Evolutionary conservation across 2,888 invertebrate species (phyloP).

Genomic region (Eurois occulta): DNA sequence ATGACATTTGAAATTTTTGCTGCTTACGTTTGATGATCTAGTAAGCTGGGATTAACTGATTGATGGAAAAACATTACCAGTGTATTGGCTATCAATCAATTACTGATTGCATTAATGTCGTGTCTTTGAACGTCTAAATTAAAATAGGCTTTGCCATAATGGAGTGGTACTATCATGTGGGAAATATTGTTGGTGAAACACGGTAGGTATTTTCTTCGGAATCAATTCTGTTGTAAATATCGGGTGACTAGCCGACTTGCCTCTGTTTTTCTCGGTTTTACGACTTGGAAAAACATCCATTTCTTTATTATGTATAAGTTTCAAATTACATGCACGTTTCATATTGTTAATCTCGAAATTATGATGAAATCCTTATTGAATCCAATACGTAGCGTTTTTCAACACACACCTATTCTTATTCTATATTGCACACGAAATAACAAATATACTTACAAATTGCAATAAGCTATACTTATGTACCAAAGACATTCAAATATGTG

Average conservation of each 20-base stretch:
- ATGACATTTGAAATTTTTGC: background rate
- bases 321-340: background rate
- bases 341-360: background rate
- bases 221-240: background rate
- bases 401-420: too few relatives aligned
- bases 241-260: too few relatives aligned
- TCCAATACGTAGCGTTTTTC: background rate
- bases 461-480: too few relatives aligned
- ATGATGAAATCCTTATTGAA: too few relatives aligned
- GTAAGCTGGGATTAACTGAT: conserved; percentile 42
- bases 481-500: too few relatives aligned
- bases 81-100: conserved; percentile 42
- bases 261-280: too few relatives aligned
- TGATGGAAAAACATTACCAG: conserved; percentile 43
- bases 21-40: conserved; percentile 9
- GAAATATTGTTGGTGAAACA: background rate
- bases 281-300: background rate
- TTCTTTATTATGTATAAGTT: background rate
- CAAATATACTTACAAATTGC: too few relatives aligned
- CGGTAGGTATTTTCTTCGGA: background rate
- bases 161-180: background rate
- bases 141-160: conserved; percentile 15
- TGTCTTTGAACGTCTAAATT: conserved; percentile 27
- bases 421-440: too few relatives aligned
- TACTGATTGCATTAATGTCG: conserved; percentile 32